Conservation (phyloP, 1,140 invertebrate species). For the Schlechtendalia chinensis region DNA sequence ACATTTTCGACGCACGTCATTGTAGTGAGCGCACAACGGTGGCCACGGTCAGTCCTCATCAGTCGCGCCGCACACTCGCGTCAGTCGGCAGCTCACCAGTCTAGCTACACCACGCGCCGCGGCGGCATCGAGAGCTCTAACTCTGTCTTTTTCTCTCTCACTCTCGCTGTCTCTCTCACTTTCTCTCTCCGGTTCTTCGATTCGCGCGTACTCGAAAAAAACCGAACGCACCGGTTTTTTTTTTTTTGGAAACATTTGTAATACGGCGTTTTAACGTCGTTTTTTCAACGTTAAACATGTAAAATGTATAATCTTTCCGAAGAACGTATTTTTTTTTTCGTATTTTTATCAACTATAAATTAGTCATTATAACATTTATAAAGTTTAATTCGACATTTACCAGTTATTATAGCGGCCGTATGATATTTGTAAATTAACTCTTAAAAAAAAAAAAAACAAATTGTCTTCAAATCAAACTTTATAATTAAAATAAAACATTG, state of each 20-base stretch:
- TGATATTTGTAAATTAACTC: too few relatives aligned
- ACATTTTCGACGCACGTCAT: slow-evolving; percentile 14
- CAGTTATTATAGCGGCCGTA: too few relatives aligned
- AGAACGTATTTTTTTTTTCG: background rate
- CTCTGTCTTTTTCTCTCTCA: background rate
- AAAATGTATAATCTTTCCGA: background rate
- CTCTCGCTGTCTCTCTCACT: background rate
- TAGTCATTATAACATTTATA: too few relatives aligned
- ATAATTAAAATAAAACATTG: too few relatives aligned
- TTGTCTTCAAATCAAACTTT: too few relatives aligned
- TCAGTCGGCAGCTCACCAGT: slow-evolving; percentile 34
- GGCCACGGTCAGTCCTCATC: slow-evolving; percentile 30
- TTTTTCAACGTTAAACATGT: background rate
- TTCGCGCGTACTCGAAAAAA: background rate
- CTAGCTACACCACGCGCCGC: slow-evolving; percentile 8
- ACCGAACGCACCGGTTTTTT: too few relatives aligned
- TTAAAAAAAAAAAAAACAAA: too few relatives aligned
- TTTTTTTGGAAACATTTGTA: background rate
- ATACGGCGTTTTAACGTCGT: background rate
- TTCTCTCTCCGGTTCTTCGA: background rate
- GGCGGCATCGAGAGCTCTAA: background rate
- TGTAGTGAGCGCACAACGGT: too few relatives aligned
- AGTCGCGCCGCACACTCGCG: background rate
- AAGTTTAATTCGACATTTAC: too few relatives aligned
- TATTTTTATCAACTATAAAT: background rate